Conservation (phyloP, 2,797 vertebrate genomes). For the Neomorphus geoffroyi region DNA sequence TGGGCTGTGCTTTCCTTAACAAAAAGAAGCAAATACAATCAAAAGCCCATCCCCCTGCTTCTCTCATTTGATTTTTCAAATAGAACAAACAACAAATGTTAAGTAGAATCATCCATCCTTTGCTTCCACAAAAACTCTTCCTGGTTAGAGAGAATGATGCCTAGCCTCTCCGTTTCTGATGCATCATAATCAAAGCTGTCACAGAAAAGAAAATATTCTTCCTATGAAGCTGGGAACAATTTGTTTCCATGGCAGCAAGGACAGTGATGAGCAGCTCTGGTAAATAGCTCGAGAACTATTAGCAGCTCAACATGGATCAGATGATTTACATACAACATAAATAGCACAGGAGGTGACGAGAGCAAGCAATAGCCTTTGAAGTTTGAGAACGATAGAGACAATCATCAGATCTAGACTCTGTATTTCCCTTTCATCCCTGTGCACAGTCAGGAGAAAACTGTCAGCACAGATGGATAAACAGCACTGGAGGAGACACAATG, state of each 20-base stretch:
- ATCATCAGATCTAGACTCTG: not conserved
- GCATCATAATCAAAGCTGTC: constrained; percentile 18
- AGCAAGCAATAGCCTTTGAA: constrained; percentile 45
- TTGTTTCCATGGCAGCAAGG: constrained; percentile 61
- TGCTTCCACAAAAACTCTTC: not conserved
- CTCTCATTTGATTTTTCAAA: not conserved
- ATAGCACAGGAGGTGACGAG: constrained; percentile 15
- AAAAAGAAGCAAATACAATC: not conserved
- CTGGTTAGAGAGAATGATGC: not conserved
- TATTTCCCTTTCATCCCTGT: constrained; percentile 1
- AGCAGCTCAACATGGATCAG: not conserved
- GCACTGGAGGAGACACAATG: not conserved
- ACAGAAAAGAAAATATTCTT: constrained; percentile 7
- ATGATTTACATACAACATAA: constrained; percentile 44
- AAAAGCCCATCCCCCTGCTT: not conserved
- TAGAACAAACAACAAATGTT: constrained; percentile 25
- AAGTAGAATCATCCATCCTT: not conserved
- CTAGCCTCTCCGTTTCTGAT: constrained; percentile 5
- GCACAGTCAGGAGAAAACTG: not conserved
- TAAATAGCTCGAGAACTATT: constrained; percentile 46
- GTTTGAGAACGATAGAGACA: constrained; percentile 13
- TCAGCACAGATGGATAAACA: not conserved
- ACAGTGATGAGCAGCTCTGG: constrained; percentile 36
- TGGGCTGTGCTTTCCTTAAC: not conserved
- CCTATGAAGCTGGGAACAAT: constrained; percentile 31